These are phyloP conservation scores for Pollenia amentaria DNA, from an alignment of 2,888 invertebrate genomes.

Conservation along the genomic window DNA sequence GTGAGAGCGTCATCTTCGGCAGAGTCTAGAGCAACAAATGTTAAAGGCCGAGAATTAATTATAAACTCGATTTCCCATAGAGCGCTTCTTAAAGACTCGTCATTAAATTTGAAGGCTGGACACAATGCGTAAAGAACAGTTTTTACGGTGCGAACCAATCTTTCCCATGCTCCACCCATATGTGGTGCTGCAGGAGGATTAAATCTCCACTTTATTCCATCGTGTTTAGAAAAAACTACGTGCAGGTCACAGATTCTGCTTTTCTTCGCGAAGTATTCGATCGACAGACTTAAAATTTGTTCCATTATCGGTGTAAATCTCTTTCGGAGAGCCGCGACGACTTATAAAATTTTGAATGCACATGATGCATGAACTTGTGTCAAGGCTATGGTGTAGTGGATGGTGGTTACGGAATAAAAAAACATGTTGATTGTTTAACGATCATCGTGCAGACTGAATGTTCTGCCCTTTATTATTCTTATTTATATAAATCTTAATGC, in stretches of 20 bases:
- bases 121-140: constrained; percentile 44
- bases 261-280: constrained; percentile 24
- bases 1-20: constrained; percentile 70
- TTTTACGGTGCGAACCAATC: constrained; percentile 59
- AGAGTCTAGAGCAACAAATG: constrained; percentile 6
- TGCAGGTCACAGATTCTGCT: no score
- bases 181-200: constrained; percentile 71
- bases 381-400: constrained; percentile 62
- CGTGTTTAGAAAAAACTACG: no score
- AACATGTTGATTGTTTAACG: no score
- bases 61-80: no score
- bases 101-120: constrained; percentile 61
- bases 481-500: no score
- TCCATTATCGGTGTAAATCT: constrained; percentile 52
- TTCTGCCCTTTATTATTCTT: no score
- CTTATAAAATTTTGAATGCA: constrained; percentile 59
- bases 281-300: constrained; percentile 47
- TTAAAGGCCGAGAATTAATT: no score
- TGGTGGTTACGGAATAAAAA: no score
- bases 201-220: no score
- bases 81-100: constrained; percentile 63
- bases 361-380: constrained; percentile 69
- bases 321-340: constrained; percentile 24
- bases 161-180: constrained; percentile 70
- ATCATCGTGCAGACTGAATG: no score